phyloP scores from a whole-genome alignment of 2,888 invertebrate genomes.

The Trachelus iudaicus region DNA sequence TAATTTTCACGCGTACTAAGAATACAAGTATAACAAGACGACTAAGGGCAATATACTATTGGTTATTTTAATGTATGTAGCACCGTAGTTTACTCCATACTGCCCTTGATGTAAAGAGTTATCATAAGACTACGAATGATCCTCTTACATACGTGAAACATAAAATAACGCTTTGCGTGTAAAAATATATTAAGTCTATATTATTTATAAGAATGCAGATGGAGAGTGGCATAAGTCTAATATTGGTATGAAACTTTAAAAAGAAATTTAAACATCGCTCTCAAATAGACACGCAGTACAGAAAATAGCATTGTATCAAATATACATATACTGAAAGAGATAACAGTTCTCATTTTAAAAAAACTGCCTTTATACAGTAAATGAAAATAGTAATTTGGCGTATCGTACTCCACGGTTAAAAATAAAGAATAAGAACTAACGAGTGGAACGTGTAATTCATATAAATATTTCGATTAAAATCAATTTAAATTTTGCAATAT shows the following conservation, averaged over 20 bases:
- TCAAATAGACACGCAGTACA: neutral
- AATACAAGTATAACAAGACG: neutral
- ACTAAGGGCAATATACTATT: neutral
- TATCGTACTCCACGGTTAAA: neutral
- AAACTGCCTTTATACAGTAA: neutral
- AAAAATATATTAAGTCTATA: conserved; percentile 2
- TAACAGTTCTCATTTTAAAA: neutral
- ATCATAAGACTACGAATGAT: neutral
- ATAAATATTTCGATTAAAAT: neutral
- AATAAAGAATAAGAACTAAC: neutral
- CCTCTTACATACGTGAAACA: neutral
- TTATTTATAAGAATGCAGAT: neutral
- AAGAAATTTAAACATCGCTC: neutral
- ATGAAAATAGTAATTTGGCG: neutral
- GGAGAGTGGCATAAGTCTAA: neutral
- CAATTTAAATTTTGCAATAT: neutral
- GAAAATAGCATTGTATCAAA: too few species aligned
- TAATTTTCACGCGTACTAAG: neutral
- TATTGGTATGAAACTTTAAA: neutral
- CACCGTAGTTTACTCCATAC: neutral
- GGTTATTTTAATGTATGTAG: neutral
- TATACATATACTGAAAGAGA: too few species aligned
- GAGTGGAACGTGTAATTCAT: neutral
- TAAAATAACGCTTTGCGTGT: neutral
- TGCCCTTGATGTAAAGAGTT: neutral